Base-by-base conservation (phyloP, 2,888 invertebrate species). In the Noctua fimbriata region DNA sequence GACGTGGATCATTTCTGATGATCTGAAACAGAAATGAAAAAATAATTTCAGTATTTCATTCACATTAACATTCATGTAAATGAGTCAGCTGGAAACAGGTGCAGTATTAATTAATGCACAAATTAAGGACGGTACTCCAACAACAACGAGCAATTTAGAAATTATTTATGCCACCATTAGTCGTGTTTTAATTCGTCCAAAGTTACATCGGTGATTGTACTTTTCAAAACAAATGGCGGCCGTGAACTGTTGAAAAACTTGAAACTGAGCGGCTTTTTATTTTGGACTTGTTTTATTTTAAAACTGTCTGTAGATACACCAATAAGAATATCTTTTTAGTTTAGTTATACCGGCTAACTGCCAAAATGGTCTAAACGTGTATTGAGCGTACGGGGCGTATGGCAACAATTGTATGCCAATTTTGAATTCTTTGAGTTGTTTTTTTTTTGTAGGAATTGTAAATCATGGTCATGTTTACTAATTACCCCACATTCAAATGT, bases 1-100 rank as follows among this genome's bases (percentile, higher is more conserved):
- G 82, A 99, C 99, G 95, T 98, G 98, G 95, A 99, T 98, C 98
- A 99, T 98, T 91, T 96, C 97, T 93, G 94, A 91, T 85, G 95
- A 95, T 94, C 97, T 97, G 97, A 41, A 96, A 96, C 90, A 92
- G 93, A 88, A 88, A 87, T 41, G 16, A 44, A 44, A 83, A n/a
- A 76, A 66, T 10, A 70, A 67, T 55, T 77, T 77, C 14, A 81
- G 74, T 78, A 76, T 28, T 55, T 69, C 28, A 80, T 75, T 52
- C n/a, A 81, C 21, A 63, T 36, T 65, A 71, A 84, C 47, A 71
- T 74, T 76, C 49, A 69, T 47, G 24, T 24, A 65, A 70, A 66
- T 66, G 36, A 24, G 52, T 70, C 21, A n/a, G 52, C 36, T 74
- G 76, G 41, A 83, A 72, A 83, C 36, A 74, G 67, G 47, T 55